Percentiles rank a stretch among this genome's conserved stretches.
Evolutionary conservation across 2,113 vertebrate genomes (phyloP).

Genomic region (Anas platyrhynchos): DNA sequence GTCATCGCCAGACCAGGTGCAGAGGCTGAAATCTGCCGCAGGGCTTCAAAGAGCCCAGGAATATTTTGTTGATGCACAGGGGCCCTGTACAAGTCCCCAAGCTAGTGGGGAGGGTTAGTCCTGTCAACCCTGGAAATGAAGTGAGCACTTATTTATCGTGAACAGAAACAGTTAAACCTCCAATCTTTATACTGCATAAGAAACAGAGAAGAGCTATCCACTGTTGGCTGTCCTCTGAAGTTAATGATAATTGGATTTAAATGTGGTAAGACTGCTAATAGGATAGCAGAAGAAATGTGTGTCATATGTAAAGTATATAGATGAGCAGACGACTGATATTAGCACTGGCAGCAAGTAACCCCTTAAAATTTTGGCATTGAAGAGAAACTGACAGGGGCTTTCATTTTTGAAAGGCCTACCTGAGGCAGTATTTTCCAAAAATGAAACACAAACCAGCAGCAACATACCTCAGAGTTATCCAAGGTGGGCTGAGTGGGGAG

Average conservation of each 20-base stretch:
- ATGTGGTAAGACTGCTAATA: not conserved
- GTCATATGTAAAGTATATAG: not conserved
- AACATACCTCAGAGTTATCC: not conserved
- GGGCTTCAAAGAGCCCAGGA: not conserved
- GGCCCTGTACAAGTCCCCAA: not conserved
- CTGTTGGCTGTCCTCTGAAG: not conserved
- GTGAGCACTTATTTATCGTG: not conserved
- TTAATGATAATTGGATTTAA: not conserved
- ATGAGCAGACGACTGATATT: not conserved
- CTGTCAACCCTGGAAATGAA: not conserved
- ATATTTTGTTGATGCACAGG: not conserved
- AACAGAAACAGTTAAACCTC: not conserved
- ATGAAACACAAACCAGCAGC: not conserved
- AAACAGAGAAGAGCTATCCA: not conserved
- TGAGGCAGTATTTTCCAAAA: not conserved
- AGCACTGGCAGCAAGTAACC: not conserved
- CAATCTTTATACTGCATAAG: not conserved
- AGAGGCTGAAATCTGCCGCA: not conserved
- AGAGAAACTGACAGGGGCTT: not conserved
- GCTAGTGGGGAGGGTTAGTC: not conserved
- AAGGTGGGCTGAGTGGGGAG: not conserved
- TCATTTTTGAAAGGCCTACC: not conserved
- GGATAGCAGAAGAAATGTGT: not conserved
- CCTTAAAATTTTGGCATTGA: not conserved
- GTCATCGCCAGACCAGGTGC: not conserved